Evolutionary conservation across 2,888 invertebrate genomes (phyloP).

Genomic region (Apotomis capreana): DNA sequence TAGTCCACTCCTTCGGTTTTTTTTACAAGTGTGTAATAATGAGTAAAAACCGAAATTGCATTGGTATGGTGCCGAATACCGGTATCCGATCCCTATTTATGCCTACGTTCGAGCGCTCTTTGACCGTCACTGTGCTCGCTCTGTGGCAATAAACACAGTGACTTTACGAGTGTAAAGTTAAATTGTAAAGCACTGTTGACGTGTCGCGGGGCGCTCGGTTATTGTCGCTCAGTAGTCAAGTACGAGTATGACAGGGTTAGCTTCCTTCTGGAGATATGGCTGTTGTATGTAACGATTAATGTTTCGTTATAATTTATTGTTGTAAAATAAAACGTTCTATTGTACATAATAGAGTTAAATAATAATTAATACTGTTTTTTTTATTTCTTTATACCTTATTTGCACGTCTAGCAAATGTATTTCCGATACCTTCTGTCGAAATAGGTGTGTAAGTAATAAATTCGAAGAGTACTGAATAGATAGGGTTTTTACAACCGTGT

Average conservation of each 20-base stretch:
- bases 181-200: neutral
- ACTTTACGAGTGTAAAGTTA: too few relatives aligned
- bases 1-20: too few relatives aligned
- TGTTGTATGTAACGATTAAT: constrained; percentile 14
- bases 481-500: too few relatives aligned
- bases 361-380: constrained; percentile 35
- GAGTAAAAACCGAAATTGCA: too few relatives aligned
- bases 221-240: constrained; percentile 2
- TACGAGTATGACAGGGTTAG: neutral
- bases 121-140: neutral
- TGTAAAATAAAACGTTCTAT: constrained; percentile 54
- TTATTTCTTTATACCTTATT: constrained; percentile 1
- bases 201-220: neutral
- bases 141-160: neutral
- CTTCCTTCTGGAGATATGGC: constrained; percentile 13
- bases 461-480: too few relatives aligned
- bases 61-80: too few relatives aligned
- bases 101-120: neutral
- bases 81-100: neutral
- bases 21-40: too few relatives aligned
- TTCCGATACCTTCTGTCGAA: too few relatives aligned
- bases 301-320: constrained; percentile 48
- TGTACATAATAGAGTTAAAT: constrained; percentile 63
- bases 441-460: too few relatives aligned
- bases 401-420: too few relatives aligned